A percentile compares a stretch with the other conserved stretches of the same genome.
These are phyloP conservation scores for Tinea trinotella DNA, from an alignment of 2,888 invertebrate genomes.

Conservation along the genomic window DNA sequence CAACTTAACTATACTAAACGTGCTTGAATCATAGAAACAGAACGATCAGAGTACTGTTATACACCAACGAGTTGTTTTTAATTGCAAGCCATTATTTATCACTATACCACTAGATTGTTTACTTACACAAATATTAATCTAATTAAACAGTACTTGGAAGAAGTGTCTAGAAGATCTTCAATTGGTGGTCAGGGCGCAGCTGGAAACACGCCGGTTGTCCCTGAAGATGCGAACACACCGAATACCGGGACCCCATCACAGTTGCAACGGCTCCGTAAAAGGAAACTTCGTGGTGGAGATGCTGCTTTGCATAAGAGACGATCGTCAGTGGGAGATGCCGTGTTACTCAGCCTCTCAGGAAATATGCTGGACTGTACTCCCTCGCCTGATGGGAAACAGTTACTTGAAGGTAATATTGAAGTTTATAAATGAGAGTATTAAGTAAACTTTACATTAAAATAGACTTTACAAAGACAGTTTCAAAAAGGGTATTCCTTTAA, in stretches of 20 bases:
- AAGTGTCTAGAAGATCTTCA: slow-evolving; percentile 63
- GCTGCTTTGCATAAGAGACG: slow-evolving; percentile 82
- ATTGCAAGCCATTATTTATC: too few species aligned
- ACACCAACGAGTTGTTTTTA: too few species aligned
- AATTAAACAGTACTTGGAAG: slow-evolving; percentile 57
- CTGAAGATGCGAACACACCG: slow-evolving; percentile 26
- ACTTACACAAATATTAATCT: too few species aligned
- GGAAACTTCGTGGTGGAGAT: slow-evolving; percentile 77
- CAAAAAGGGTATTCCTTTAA: too few species aligned
- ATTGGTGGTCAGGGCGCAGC: slow-evolving; percentile 41
- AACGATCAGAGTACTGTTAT: too few species aligned
- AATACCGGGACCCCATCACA: slow-evolving; percentile 46
- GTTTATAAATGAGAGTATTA: background rate
- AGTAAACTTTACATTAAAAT: too few species aligned
- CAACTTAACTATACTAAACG: too few species aligned
- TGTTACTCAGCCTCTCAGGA: slow-evolving; percentile 86
- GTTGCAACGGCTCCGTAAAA: slow-evolving; percentile 77
- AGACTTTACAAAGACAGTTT: too few species aligned
- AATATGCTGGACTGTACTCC: slow-evolving; percentile 92
- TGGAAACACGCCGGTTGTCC: slow-evolving; percentile 21
- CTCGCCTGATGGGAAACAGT: slow-evolving; percentile 80
- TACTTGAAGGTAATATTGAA: slow-evolving; percentile 60
- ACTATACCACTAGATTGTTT: too few species aligned
- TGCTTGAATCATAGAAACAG: too few species aligned
- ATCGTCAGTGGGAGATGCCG: slow-evolving; percentile 89